Base-by-base conservation (phyloP, 2,113 vertebrate species). In the Tetrao urogallus region DNA sequence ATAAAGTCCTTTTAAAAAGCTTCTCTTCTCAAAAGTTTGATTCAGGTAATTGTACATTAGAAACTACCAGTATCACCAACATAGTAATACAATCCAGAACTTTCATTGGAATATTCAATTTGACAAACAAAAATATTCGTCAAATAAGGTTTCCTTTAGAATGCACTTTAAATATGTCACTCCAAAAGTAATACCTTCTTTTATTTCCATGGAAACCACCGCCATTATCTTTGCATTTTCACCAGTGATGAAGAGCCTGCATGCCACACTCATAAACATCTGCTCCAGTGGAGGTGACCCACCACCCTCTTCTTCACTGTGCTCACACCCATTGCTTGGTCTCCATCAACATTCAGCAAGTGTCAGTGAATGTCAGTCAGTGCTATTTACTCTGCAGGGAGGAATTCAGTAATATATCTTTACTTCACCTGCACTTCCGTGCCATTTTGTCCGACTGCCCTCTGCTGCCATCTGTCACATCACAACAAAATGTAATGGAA, bases 21-120 rank as follows among this genome's bases (percentile, higher is more conserved):
- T 83, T 30, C 80, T 95, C 96, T 8, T 95, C 97, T 97, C 92
- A 94, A 97, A 97, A 95, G 60, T 97, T 96, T 94, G 66, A 94
- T 91, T 97, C 90, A 96, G 96, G 92, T 97, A 96, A 97, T 96
- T 97, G 82, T 24, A 73, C 92, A 95, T 94, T 94, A 95, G 76
- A 93, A 71, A 75, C 34, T 93, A 94, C 47, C 47, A 93, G 63
- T 89, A 65, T 94, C 77, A 94, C 89, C 93, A 91, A 90, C 43
- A 84, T 30, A 67, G 65, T 64, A 88, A 91, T 86, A 75, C 32
- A 87, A 45, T 72, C 38, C 84, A 95, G 77, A 97, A 79, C 48
- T 70, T 83, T 95, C 89, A 83, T 50, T 85, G 38, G 86, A 93
- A 58, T 54, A 45, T 94, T 95, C 30, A 94, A 47, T 94, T 94